Evolutionary conservation across 2,888 invertebrate species (phyloP).

Genomic region (Palloptera scutellata): DNA sequence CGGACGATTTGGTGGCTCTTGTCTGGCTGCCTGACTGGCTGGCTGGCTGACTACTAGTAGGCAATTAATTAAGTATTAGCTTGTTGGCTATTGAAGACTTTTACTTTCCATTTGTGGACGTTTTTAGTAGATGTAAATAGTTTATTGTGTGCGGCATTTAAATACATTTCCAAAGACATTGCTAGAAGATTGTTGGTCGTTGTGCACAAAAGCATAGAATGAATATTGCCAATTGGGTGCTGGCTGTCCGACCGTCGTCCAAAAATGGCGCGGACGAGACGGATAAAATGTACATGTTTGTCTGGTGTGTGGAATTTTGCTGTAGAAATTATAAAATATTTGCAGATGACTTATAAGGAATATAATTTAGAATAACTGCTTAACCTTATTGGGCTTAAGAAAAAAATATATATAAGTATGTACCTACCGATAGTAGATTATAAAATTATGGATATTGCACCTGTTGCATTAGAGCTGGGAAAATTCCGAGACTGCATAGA

Average conservation of each 20-base stretch:
- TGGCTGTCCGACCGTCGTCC: constrained; percentile 2
- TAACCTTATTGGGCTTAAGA: constrained; percentile 14
- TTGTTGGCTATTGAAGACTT: constrained; percentile 21
- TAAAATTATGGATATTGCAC: too few species aligned
- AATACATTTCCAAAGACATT: background rate
- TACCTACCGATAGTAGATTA: constrained; percentile 18
- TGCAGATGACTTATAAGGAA: constrained; percentile 25
- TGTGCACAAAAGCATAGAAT: constrained; percentile 16
- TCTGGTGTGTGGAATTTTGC: constrained; percentile 34
- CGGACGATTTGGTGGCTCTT: constrained; percentile 6
- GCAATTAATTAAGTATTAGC: constrained; percentile 5
- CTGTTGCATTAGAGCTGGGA: too few species aligned
- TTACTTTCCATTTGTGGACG: constrained; percentile 35
- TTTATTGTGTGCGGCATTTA: background rate
- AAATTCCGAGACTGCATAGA: too few species aligned
- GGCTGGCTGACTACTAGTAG: background rate
- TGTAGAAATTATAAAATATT: constrained; percentile 30
- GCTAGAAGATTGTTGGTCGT: background rate
- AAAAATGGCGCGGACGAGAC: background rate
- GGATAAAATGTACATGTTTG: background rate
- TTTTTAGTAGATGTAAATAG: background rate
- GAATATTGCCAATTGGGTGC: constrained; percentile 3
- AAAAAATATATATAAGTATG: background rate
- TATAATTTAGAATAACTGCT: constrained; percentile 30
- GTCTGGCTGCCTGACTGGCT: background rate